Base-by-base conservation (phyloP, 2,888 invertebrate genomes). In the Anorthoa munda region DNA sequence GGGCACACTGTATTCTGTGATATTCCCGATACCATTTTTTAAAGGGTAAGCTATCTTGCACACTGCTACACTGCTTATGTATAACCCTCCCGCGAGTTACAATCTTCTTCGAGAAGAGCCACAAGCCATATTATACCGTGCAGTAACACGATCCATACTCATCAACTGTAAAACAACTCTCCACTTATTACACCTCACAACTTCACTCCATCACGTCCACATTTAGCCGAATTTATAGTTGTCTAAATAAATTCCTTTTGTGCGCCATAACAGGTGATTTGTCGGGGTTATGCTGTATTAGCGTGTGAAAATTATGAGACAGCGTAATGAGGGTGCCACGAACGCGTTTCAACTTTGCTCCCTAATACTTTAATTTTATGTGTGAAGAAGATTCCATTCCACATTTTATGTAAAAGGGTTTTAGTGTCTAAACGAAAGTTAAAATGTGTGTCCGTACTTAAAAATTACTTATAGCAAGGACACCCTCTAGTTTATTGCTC, bases 301-400 rank as follows among this genome's bases (percentile, higher is more conserved):
- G 88, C 83, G 86, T 75, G 86, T 85, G 80, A 77, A 91, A 93
- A 91, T 91, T 93, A 92, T 89, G 91, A 85, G 91, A 83, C 88
- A 86, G 79, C 76, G 77, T 91, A 92, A 92, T 89, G 88, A 88
- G 89, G 87, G 86, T 82, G 78, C 75, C 78, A 84, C 81, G 77
- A 77, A 80, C 85, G 76, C 82, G 79, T 83, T 84, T 82, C 82
- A 87, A 88, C 85, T 88, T 87, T 84, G 82, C 86, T 75, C 86
- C 73, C 82, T 88, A 86, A 88, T 87, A 86, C 83, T 88, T 88
- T 87, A 87, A 89, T 89, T 90, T 89, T 88, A 87, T 87, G 86
- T 75, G 83, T 79, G 74, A 77, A 77, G 79, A 84, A 87, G 83
- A 88, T 87, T 85, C 84, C 85, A 81, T 87, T 87, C 68, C 77